A percentile compares a stretch with the other conserved stretches of the same genome.
phyloP scores from a whole-genome alignment of 2,888 invertebrate genomes.

The Adelognathus sp. region DNA sequence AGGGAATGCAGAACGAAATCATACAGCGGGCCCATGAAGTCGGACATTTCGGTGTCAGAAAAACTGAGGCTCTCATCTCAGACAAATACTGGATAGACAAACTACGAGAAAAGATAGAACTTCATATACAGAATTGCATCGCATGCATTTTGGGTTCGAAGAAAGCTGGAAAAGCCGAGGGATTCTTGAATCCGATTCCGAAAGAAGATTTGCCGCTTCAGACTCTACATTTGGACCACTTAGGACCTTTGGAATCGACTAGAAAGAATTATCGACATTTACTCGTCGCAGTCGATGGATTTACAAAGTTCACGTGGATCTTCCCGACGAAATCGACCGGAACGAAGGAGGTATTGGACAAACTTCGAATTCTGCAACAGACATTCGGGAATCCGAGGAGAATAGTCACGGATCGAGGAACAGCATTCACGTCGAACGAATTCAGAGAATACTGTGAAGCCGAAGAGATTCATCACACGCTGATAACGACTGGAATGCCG shows the following conservation, averaged over 20 bases:
- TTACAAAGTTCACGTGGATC: constrained; percentile 71
- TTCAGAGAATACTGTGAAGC: constrained; percentile 47
- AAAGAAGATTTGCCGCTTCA: constrained; percentile 69
- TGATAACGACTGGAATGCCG: constrained; percentile 70
- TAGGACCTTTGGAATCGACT: constrained; percentile 70
- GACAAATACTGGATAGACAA: constrained; percentile 55
- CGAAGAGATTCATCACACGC: constrained; percentile 49
- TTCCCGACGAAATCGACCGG: constrained; percentile 69
- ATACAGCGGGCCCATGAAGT: constrained; percentile 51
- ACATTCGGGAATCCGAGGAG: constrained; percentile 56
- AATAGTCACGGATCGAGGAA: constrained; percentile 62
- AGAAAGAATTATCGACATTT: constrained; percentile 69
- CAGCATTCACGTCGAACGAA: constrained; percentile 59
- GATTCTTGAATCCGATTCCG: constrained; percentile 64
- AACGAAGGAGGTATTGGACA: constrained; percentile 56
- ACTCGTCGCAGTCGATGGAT: constrained; percentile 70
- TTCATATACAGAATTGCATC: constrained; percentile 60
- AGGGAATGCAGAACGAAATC: constrained; percentile 40
- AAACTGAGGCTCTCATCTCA: constrained; percentile 36
- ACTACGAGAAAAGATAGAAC: constrained; percentile 49
- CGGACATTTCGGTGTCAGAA: constrained; percentile 52
- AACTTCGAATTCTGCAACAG: constrained; percentile 26
- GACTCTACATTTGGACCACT: constrained; percentile 72
- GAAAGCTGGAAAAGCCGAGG: constrained; percentile 69
- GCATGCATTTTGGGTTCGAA: constrained; percentile 65